Percentiles rank a stretch among this genome's conserved stretches.
phyloP scores from a whole-genome alignment of 2,888 invertebrate species.

The Chloroclystis v-ata region DNA sequence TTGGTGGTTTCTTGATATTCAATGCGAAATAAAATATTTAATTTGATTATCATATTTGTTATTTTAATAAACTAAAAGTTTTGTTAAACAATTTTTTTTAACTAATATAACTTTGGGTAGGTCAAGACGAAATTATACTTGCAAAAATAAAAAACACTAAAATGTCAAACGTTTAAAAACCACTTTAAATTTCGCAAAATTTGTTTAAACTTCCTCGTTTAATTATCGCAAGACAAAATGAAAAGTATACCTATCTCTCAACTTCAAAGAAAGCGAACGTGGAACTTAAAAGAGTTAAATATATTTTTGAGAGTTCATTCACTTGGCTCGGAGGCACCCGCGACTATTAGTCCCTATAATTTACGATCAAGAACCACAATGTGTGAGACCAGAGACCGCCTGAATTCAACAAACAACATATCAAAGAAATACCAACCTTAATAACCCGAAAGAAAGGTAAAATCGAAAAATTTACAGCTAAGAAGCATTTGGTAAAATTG shows the following conservation, averaged over 20 bases:
- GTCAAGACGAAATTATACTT: conserved; percentile 3
- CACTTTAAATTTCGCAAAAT: conserved; percentile 8
- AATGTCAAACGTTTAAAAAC: conserved; percentile 4
- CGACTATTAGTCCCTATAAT: conserved; percentile 55
- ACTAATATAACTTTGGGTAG: neutral
- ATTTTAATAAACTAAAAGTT: too few species aligned
- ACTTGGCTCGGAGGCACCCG: conserved; percentile 48
- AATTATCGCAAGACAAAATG: conserved; percentile 24
- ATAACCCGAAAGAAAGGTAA: conserved; percentile 12
- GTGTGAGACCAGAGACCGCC: conserved; percentile 67
- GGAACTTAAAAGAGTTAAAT: conserved; percentile 34
- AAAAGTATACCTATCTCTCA: conserved; percentile 29
- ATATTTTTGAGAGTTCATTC: conserved; percentile 49
- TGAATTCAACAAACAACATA: conserved; percentile 23
- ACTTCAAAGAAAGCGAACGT: conserved; percentile 46
- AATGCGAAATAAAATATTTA: too few species aligned
- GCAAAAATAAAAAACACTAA: neutral
- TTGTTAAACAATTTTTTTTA: too few species aligned
- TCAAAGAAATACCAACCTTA: conserved; percentile 17
- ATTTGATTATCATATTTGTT: too few species aligned
- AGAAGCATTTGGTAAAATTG: conserved; percentile 33
- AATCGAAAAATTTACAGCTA: conserved; percentile 4
- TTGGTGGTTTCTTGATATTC: too few species aligned
- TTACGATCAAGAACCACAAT: conserved; percentile 54
- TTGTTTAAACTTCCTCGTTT: conserved; percentile 25